Base-by-base conservation (phyloP, 2,113 vertebrate genomes). In the Cyprinus carpio region DNA sequence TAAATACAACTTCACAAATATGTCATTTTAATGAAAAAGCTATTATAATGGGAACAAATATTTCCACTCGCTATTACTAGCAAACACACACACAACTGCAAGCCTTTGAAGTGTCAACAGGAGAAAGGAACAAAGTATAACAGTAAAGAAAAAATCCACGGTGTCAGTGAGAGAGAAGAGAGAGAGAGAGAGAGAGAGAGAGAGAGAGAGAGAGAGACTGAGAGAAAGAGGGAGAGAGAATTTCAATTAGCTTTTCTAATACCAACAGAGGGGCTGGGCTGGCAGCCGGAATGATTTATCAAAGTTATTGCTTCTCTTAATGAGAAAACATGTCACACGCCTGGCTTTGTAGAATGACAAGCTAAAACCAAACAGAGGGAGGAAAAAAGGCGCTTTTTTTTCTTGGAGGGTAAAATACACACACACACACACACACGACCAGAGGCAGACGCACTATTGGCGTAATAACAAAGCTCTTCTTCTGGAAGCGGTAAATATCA, bases 201-300 rank as follows among this genome's bases (percentile, higher is more conserved):
- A 89, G 92, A 91, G 69, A 60, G 51, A 43, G 29, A 75, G n/a
- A 81, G 78, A 37, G 16, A 75, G 16, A 81, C 56, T 71, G 76
- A 82, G n/a, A 83, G 76, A 84, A 49, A 83, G 72, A 79, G 37
- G 58, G 79, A 87, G 85, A 89, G 92, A 91, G 91, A 93, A 93
- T 94, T 94, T 95, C 93, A 94, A 94, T 94, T 93, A 95, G 93
- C 92, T 94, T 94, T 75, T 93, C 92, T 94, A 95, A 94, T 94
- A 91, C 91, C 90, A 90, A 89, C 91, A 94, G 93, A 94, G 92
- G 92, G 92, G 92, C 86, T 88, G 94, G 90, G 93, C 92, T 92
- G 89, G 85, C 86, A 93, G 93, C 92, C 87, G 89, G 90, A 93
- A 94, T 93, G 92, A 95, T 95, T 94, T 93, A 95, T 95, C 93